These are phyloP conservation scores for Cyprinodon diabolis DNA, from an alignment of 2,797 vertebrate genomes.

Conservation along the genomic window DNA sequence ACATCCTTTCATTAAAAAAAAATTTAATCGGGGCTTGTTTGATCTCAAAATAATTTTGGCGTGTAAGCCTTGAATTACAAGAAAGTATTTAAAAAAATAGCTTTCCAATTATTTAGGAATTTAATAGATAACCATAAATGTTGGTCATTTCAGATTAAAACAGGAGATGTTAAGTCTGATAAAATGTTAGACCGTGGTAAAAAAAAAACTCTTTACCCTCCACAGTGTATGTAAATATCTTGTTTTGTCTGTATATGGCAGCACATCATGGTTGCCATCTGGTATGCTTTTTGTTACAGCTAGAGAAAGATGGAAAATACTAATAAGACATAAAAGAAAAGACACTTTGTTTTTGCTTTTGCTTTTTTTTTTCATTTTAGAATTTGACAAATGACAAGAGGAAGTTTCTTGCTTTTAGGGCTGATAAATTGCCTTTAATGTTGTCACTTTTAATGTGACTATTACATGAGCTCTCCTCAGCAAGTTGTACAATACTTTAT, in stretches of 20 bases:
- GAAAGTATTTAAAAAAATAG: neutral
- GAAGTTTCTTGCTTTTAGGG: slow-evolving; percentile 40
- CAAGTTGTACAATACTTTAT: slow-evolving; percentile 31
- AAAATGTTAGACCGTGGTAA: neutral
- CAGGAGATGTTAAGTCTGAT: neutral
- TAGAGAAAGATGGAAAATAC: slow-evolving; percentile 29
- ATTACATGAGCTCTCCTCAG: slow-evolving; percentile 26
- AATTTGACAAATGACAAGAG: slow-evolving; percentile 39
- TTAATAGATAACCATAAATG: neutral
- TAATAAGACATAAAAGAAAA: slow-evolving; percentile 5
- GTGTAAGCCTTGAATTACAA: neutral
- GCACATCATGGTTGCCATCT: neutral
- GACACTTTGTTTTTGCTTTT: slow-evolving; percentile 15
- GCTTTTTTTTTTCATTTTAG: slow-evolving; percentile 12
- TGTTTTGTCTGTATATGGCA: neutral
- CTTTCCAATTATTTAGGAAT: neutral
- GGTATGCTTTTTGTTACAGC: neutral
- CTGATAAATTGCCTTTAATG: slow-evolving; percentile 43
- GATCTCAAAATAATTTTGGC: neutral
- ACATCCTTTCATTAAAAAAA: neutral
- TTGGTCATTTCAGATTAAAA: neutral
- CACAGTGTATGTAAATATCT: neutral
- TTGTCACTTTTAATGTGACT: slow-evolving; percentile 35
- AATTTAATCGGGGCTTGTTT: neutral
- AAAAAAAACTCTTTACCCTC: neutral